Evolutionary conservation across 2,888 invertebrate species (phyloP).

Genomic region (Gymnocheta viridis): DNA sequence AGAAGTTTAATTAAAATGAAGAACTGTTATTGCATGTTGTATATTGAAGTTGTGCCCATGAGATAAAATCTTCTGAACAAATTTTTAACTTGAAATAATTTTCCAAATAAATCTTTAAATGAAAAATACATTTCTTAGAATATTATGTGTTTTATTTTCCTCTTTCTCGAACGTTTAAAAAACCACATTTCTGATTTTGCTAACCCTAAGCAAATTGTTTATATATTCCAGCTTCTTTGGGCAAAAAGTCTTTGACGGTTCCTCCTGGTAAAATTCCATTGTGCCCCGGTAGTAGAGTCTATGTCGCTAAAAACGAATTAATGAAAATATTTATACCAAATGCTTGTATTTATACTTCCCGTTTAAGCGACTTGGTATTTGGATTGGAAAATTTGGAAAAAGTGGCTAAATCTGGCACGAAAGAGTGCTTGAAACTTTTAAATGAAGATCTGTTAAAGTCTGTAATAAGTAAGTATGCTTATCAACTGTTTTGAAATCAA

Average conservation of each 20-base stretch:
- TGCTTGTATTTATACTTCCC: conserved; percentile 79
- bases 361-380: conserved; percentile 80
- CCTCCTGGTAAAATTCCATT: conserved; percentile 76
- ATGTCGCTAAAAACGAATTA: conserved; percentile 78
- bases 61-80: neutral
- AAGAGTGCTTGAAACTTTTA: conserved; percentile 72
- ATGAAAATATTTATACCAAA: conserved; percentile 78
- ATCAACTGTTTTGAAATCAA: neutral
- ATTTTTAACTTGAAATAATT: neutral
- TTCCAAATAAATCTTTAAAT: neutral
- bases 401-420: conserved; percentile 72
- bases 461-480: conserved; percentile 78
- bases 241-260: conserved; percentile 11
- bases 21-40: no score
- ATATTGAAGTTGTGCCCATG: neutral
- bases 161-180: neutral
- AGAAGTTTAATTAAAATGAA: neutral
- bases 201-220: neutral
- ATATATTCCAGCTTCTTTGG: neutral
- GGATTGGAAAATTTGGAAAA: conserved; percentile 75
- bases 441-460: conserved; percentile 77
- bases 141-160: conserved; percentile 48
- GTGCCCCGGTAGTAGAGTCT: conserved; percentile 79
- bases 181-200: neutral
- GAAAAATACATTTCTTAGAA: conserved; percentile 10